Evolutionary conservation across 2,113 vertebrate species (phyloP).

Genomic region (Planiliza haematocheilus): DNA sequence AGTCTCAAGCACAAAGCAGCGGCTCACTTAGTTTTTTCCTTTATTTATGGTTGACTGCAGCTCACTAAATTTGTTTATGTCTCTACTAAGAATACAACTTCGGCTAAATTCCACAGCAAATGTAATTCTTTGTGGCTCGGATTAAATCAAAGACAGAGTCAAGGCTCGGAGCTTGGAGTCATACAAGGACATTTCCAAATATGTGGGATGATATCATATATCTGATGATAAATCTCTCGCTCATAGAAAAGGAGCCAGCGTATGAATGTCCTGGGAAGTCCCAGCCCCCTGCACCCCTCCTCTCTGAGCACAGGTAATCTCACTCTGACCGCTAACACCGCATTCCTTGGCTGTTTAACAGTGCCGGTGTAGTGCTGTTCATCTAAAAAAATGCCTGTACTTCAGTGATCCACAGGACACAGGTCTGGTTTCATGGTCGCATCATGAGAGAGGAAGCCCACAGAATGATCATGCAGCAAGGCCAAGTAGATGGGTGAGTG

Average conservation of each 20-base stretch:
- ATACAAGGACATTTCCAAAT: no score
- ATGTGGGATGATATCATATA: neutral
- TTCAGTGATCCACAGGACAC: slow-evolving; percentile 95
- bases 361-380: neutral
- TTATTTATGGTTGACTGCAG: no score
- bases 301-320: slow-evolving; percentile 91
- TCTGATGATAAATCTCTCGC: neutral
- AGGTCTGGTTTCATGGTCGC: slow-evolving; percentile 97
- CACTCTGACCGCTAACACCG: neutral
- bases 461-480: slow-evolving; percentile 95
- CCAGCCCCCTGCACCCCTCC: slow-evolving; percentile 93
- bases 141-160: neutral
- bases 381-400: slow-evolving; percentile 5
- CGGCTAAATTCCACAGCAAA: neutral
- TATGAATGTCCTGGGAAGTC: slow-evolving; percentile 93
- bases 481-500: slow-evolving; percentile 94
- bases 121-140: neutral
- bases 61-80: no score
- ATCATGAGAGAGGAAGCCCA: slow-evolving; percentile 97
- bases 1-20: no score
- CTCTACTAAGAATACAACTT: neutral
- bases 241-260: slow-evolving; percentile 93
- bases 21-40: no score
- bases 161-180: neutral
- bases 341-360: no score